phyloP scores from a whole-genome alignment of 2,113 vertebrate species.

The Phocoena phocoena region DNA sequence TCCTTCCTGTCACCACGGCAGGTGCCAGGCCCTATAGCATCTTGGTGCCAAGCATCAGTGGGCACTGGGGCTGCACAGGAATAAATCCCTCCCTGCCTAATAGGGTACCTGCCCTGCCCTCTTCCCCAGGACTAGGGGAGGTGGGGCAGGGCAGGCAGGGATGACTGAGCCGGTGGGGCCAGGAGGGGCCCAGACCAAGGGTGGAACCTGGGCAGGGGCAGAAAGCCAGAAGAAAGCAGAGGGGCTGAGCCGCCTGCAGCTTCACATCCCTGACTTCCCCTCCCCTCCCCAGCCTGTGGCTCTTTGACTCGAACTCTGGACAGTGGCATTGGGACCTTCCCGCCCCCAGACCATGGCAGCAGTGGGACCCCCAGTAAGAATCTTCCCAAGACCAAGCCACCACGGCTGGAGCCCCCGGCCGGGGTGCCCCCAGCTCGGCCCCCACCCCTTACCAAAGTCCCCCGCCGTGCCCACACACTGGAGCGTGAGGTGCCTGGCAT shows the following conservation, averaged over 20 bases:
- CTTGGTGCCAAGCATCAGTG: neutral
- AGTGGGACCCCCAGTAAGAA: slow-evolving; percentile 88
- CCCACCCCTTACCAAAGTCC: slow-evolving; percentile 85
- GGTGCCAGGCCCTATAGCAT: neutral
- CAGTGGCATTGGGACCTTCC: slow-evolving; percentile 98
- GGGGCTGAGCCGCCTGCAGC: rapidly evolving
- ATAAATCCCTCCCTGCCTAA: neutral
- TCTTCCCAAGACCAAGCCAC: slow-evolving; percentile 87
- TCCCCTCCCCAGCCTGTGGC: slow-evolving; percentile 87
- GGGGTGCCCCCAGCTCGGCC: slow-evolving; percentile 78
- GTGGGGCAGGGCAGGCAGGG: slow-evolving; percentile 33
- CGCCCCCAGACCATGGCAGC: slow-evolving; percentile 92
- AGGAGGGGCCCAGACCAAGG: neutral
- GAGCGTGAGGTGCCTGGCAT: slow-evolving; percentile 91
- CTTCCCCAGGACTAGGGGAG: slow-evolving; percentile 45
- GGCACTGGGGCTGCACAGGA: neutral
- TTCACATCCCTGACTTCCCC: neutral
- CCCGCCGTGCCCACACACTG: slow-evolving; percentile 92
- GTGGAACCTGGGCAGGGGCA: rapidly evolving
- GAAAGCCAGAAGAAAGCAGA: neutral
- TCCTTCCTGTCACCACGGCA: neutral
- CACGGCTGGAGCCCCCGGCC: slow-evolving; percentile 85
- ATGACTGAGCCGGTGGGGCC: rapidly evolving
- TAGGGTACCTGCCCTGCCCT: neutral
- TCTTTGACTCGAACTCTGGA: slow-evolving; percentile 95